Base-by-base conservation (phyloP, 2,113 vertebrate genomes). In the Penelope pileata region DNA sequence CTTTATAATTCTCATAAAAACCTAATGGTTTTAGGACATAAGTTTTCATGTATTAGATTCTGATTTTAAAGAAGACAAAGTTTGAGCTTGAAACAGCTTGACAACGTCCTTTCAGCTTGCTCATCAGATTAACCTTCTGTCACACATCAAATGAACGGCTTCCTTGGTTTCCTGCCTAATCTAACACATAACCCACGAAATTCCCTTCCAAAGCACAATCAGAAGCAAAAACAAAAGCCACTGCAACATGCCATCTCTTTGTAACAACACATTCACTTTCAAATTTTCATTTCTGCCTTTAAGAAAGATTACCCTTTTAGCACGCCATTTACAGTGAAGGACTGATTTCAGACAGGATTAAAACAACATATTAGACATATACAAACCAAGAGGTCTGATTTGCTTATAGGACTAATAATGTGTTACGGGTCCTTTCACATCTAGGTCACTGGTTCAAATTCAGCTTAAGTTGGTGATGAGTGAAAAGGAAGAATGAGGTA, bases 361-460 rank as follows among this genome's bases (percentile, higher is more conserved):
- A 91, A 88, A 27, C 21, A 91, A 94, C 74, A 26, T 66, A 73
- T 40, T 68, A 93, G 69, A 91, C 40, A 82, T 48, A 94, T 2
- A 89, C 66, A 89, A 95, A 94, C 53, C 66, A 91, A 78, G 62
- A 40, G 58, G 32, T 48, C 83, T 58, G 51, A 83, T 72, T 70
- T 92, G 78, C 91, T 83, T 86, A 74, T 43, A 83, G 84, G 38
- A 97, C 87, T 91, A 90, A 95, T 92, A 83, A 94, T 40, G 93
- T 94, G 82, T 77, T 90, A 93, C n/a, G 59, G 63, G 67, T 96
- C 91, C 81, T 91, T 94, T 94, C 91, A 91, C 89, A 95, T 95
- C 63, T 47, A 83, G 87, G 87, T 96, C 94, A 94, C 50, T 43
- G 23, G 94, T 80, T 95, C 84, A 96, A 95, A 90, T 60, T 83